Evolutionary conservation across 2,888 invertebrate genomes (phyloP).

Genomic region (Apodemia mormo): DNA sequence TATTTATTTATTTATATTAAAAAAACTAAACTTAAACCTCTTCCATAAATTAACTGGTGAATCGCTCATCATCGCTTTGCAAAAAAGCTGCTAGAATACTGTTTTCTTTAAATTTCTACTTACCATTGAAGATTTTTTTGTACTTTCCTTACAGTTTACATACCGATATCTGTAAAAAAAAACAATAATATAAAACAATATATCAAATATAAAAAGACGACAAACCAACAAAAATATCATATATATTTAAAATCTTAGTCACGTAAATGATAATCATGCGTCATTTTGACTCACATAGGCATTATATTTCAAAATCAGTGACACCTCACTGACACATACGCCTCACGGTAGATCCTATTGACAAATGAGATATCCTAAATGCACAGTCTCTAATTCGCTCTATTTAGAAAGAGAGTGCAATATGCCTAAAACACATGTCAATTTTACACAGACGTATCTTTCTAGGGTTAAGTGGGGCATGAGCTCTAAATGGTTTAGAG

Average conservation of each 20-base stretch:
- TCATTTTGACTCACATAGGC: neutral
- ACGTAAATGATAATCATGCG: neutral
- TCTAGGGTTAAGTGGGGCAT: neutral
- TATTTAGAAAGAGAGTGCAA: neutral
- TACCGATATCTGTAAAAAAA: neutral
- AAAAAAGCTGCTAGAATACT: too few species aligned
- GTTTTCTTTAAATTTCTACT: too few species aligned
- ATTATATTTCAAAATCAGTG: conserved; percentile 1
- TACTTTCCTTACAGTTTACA: too few species aligned
- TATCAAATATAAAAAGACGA: neutral
- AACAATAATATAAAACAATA: neutral
- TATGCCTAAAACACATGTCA: neutral
- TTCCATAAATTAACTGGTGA: too few species aligned
- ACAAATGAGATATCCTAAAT: neutral
- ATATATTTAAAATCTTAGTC: neutral
- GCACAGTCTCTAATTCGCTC: neutral
- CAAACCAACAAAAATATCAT: neutral
- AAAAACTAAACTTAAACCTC: too few species aligned
- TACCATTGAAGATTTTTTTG: too few species aligned
- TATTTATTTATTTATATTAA: too few species aligned
- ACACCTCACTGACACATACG: neutral
- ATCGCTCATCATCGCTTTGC: too few species aligned
- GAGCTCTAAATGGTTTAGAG: too few species aligned
- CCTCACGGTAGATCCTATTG: neutral
- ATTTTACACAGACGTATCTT: neutral